Conservation (phyloP, 2,113 vertebrate species). For the Tragelaphus scriptus region DNA sequence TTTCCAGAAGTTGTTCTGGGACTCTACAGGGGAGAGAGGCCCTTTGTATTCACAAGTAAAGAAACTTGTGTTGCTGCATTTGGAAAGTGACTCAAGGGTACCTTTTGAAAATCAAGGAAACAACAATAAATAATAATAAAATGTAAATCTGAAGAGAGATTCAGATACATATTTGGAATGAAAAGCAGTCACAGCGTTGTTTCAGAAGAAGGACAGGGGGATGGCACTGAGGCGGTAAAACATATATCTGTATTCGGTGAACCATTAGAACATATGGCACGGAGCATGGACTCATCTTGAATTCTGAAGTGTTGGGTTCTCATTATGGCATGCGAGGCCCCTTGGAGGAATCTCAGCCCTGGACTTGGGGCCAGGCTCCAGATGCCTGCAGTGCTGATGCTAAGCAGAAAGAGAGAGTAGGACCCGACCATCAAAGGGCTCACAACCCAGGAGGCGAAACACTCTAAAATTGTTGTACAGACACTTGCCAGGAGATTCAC, state of each 20-base stretch:
- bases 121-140: background rate
- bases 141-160: background rate
- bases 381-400: background rate
- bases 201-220: background rate
- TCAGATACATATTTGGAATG: background rate
- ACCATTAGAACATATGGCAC: background rate
- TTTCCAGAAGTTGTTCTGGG: background rate
- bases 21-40: background rate
- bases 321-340: no score
- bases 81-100: background rate
- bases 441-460: background rate
- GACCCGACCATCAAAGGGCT: background rate
- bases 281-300: background rate
- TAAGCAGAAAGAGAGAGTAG: background rate
- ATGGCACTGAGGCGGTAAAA: background rate
- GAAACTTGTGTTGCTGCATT: background rate
- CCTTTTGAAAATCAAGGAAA: background rate
- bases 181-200: background rate
- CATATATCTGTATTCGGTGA: background rate
- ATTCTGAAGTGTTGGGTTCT: background rate
- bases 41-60: background rate
- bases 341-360: background rate
- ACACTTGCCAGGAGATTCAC: background rate
- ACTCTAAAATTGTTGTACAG: background rate
- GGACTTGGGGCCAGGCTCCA: background rate